These are phyloP conservation scores for Caenorhabditis panamensis DNA, from an alignment of 2,888 invertebrate genomes.

Conservation along the genomic window DNA sequence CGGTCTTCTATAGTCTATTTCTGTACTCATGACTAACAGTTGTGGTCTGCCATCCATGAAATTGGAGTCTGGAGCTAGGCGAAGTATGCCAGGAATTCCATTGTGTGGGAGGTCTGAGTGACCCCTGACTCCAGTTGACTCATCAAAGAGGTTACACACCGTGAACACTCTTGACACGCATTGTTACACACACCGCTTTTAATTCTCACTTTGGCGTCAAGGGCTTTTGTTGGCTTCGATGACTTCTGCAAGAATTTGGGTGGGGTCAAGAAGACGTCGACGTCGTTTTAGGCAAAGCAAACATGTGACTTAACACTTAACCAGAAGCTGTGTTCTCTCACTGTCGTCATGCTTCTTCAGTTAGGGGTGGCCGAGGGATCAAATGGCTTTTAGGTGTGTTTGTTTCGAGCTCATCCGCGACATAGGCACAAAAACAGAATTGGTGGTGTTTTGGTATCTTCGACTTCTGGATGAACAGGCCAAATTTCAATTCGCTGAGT, in stretches of 20 bases:
- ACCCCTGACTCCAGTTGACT: not conserved
- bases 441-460: not conserved
- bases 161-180: not conserved
- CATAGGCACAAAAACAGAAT: not conserved
- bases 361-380: not conserved
- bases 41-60: not conserved
- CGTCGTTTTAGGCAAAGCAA: not conserved
- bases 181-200: not conserved
- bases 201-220: not conserved
- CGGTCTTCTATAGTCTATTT: conserved; percentile 37
- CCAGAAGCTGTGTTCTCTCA: conserved; percentile 38
- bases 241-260: conserved; percentile 3
- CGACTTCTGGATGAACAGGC: no score
- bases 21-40: conserved; percentile 40
- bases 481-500: not conserved
- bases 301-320: conserved; percentile 34
- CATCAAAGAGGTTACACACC: conserved; percentile 7
- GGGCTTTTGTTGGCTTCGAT: not conserved
- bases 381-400: not conserved
- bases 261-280: not conserved
- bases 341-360: not conserved
- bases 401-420: not conserved
- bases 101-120: conserved; percentile 6
- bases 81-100: not conserved
- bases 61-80: not conserved